Evolutionary conservation across 2,888 invertebrate species (phyloP), one percentile per base, ranked within the genome.

Genomic region (Augochlorella aurata): DNA sequence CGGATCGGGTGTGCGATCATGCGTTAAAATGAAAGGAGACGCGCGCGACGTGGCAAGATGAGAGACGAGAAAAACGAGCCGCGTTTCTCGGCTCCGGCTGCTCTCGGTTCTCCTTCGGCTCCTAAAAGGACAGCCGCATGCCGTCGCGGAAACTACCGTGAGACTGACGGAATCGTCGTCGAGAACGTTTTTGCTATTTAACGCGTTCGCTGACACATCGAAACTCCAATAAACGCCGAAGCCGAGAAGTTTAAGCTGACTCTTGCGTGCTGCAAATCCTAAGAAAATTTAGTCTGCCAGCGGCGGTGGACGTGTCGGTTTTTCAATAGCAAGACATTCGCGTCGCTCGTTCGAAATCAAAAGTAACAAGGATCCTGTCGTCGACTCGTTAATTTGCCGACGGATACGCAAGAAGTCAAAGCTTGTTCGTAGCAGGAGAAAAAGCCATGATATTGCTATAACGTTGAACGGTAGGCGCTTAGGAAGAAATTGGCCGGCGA

Each of bases 11-110:
- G 92, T 89, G 92, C 92, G 91, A 90, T 90, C 92, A 92, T 92
- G 93, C 93, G 93, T 93, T 93, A 91, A 93, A 93, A 93, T 92
- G 92, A 93, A 92, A 93, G 92, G 92, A 92, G 92, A 92, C 92
- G 92, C 90, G 89, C 90, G 89, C 90, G 89, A 87, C 89, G 84
- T 84, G 85, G 80, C 83, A 74, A 81, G 87, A 87, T 89, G 86
- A 87, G 86, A 85, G 87, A 86, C 81, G 83, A 85, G 86, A 85
- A 86, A 87, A 87, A 86, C 74, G 72, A 67, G 54, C 61, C 75
- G 61, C 67, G 73, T 58, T 72, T 72, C 66, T 54, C 74, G 78
- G 70, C 77, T 49, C n/a, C 44, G 44, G 67, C 54, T 24, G 54
- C 24, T 58, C 49, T 21, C 58, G 72, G 63, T 72, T 76, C 69